Evolutionary conservation across 2,113 vertebrate species (phyloP), one percentile per base, ranked within the genome.

Genomic region (Grus americana): DNA sequence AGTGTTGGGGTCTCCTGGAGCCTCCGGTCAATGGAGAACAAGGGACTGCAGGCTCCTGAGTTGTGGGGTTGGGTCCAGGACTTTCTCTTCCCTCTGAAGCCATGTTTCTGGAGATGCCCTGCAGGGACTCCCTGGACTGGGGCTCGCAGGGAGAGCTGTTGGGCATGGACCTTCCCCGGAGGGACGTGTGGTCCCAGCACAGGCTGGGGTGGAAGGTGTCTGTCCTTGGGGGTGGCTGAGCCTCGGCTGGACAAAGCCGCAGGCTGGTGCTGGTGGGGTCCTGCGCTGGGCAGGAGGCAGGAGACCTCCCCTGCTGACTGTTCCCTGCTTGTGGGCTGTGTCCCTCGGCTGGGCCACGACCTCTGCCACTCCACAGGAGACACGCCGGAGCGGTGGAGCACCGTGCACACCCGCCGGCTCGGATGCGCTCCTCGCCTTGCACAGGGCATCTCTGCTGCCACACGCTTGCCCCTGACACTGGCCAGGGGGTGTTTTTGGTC

Each of bases 351-450:
- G 50, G 66, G 19, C 4, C 26, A 11, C 1, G 14, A 61, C 29
- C 40, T 66, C 71, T 70, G 65, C 47, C 4, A 2, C 38, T 47
- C 46, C 29, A 0, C 7, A 11, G 1, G 11, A 19, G 70, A 27
- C n/a, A 11, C 2, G 0, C 29, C 1, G 6, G 47, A 12, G 42
- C 23, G 47, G 47, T 1, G 3, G 42, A 54, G 27, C 40, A 14
- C 38, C 3, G 1, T 0, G 0, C 0, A 3, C 42, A 42, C 32
- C 65, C 4, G 2, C 1, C 14, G 36, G 70, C 88, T 63, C 1
- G 3, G 65, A 11, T n/a, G 11, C 3, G 6, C 58, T 32, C 32
- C 38, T 16, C 9, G 1, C 49, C 18, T 9, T 9, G 24, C 3
- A 2, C 21, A 15, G 49, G 59, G 18, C 50, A 11, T 6, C 40